Base-by-base conservation (phyloP, 2,888 invertebrate species). In the Rhingia campestris region DNA sequence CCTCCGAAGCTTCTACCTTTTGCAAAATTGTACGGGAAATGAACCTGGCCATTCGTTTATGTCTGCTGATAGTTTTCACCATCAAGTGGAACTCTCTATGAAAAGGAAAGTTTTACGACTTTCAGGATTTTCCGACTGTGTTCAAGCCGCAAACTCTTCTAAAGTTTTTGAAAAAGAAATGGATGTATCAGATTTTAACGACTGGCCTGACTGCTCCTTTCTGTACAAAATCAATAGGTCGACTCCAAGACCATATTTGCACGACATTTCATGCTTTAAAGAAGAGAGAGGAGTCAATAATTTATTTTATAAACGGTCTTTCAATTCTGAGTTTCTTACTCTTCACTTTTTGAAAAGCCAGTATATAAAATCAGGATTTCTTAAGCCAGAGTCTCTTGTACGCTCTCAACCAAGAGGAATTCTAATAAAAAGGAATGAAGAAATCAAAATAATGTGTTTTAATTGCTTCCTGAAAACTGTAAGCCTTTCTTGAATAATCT, bases 31-130 rank as follows among this genome's bases (percentile, higher is more conserved):
- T 22, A 22, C 22, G 22, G 22, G 22, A 22, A 22, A 22, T 12
- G 59, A 45, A 59, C 59, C 45, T 43, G 49, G 47, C 10, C 64
- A 51, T 41, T 64, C 39, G 4, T 32, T 51, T 10, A 64, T 39
- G 64, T 64, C 51, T 49, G 49, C 63, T 63, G 63, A 63, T 30
- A 51, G 51, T 51, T 64, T 64, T 41, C 64, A 51, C 37, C 47
- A 63, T 47, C n/a, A 53, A 53, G 64, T 66, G 6, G 41, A 66
- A 66, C 53, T 66, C 32, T 41, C 66, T 3, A 66, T 53, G 53
- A 66, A 41, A 63, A 30, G 49, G 39, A 63, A 51, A 51, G 30
- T 41, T 66, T 4, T 53, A 53, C 22, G 53, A 53, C 33, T 47
- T 56, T 56, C 45, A 67, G 43, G 67, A 67, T 56, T 67, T 67